phyloP scores from a whole-genome alignment of 1,140 invertebrate genomes.

The Dreissena polymorpha region DNA sequence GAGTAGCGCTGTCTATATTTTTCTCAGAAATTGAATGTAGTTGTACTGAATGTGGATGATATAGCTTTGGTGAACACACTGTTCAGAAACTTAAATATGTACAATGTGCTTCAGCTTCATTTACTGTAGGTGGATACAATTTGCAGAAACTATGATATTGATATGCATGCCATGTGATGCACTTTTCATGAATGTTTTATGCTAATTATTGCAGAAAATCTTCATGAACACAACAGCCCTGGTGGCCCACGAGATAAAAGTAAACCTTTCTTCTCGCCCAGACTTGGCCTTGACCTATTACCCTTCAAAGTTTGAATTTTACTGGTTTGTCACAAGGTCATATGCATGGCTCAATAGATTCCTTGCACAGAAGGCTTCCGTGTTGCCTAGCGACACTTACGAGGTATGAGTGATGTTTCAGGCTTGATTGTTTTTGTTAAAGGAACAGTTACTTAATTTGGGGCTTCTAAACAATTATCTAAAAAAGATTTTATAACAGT shows the following conservation, averaged over 20 bases:
- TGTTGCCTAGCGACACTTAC: not conserved
- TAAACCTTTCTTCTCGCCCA: slow-evolving; percentile 60
- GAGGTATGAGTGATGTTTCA: not conserved
- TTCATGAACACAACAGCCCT: slow-evolving; percentile 68
- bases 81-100: too few species aligned
- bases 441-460: not conserved
- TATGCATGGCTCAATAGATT: slow-evolving; percentile 55
- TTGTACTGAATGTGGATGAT: too few species aligned
- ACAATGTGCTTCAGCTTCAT: too few species aligned
- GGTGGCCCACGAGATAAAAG: slow-evolving; percentile 63
- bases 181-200: not conserved
- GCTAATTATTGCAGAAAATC: slow-evolving; percentile 58
- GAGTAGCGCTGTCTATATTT: too few species aligned
- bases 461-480: not conserved
- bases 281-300: slow-evolving; percentile 73
- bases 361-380: not conserved
- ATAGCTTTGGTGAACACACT: too few species aligned
- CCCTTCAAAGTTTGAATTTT: slow-evolving; percentile 70
- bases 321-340: slow-evolving; percentile 70
- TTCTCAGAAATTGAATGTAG: too few species aligned
- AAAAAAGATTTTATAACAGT: not conserved
- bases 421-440: not conserved
- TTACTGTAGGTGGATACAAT: too few species aligned
- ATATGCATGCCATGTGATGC: too few species aligned
- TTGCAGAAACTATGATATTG: too few species aligned